A percentile compares a stretch with the other conserved stretches of the same genome.
phyloP scores from a whole-genome alignment of 2,797 vertebrate genomes.

The Micromesistius poutassou region DNA sequence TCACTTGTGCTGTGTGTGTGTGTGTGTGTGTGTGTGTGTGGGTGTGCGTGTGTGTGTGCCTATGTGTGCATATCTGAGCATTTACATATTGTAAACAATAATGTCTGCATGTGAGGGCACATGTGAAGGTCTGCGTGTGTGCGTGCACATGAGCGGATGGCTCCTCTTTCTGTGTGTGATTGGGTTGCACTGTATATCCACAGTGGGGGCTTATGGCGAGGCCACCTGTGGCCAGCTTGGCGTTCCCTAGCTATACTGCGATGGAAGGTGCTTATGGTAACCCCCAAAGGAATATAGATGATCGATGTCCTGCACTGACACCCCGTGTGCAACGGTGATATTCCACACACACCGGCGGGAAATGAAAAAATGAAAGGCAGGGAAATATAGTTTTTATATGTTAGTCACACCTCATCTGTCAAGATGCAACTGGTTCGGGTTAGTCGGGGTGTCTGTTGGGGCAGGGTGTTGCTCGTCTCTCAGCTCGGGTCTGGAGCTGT shows the following conservation, averaged over 20 bases:
- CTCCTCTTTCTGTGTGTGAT: neutral
- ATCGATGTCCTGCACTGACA: neutral
- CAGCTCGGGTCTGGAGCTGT: neutral
- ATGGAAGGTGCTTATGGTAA: neutral
- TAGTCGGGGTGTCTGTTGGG: neutral
- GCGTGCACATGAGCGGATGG: neutral
- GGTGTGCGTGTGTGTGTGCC: neutral
- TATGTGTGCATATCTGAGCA: neutral
- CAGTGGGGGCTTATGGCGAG: neutral
- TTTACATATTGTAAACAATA: too few species aligned
- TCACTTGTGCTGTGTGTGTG: neutral
- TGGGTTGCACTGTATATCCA: neutral
- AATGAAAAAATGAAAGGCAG: neutral
- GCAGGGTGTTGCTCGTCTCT: neutral
- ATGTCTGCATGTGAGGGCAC: neutral
- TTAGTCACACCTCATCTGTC: neutral
- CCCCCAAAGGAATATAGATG: neutral
- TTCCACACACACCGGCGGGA: neutral
- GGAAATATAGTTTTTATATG: neutral
- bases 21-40: constrained; percentile 5
- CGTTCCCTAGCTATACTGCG: too few species aligned
- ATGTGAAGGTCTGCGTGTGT: neutral
- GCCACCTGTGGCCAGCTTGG: neutral
- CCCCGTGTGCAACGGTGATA: too few species aligned
- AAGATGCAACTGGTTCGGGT: neutral